These are phyloP conservation scores for Lophura swinhoii DNA, from an alignment of 2,797 vertebrate genomes.

Conservation along the genomic window DNA sequence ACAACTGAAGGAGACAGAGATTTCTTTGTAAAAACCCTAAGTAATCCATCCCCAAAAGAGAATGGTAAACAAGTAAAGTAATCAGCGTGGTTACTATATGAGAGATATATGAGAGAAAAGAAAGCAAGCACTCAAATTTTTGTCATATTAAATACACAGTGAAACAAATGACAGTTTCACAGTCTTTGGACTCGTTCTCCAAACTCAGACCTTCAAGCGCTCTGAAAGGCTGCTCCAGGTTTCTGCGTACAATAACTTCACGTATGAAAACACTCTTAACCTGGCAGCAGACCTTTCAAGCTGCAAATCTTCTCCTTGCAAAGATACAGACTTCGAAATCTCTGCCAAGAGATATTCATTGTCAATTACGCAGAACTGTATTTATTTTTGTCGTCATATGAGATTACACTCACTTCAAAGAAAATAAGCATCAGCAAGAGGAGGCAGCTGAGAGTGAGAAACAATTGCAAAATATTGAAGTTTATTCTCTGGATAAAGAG, in stretches of 20 bases:
- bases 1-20: neutral
- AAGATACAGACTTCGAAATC: neutral
- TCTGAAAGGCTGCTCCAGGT: neutral
- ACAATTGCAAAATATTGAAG: neutral
- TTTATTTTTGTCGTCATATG: neutral
- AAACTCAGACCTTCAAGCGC: neutral
- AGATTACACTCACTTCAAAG: neutral
- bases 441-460: neutral
- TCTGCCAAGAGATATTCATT: neutral
- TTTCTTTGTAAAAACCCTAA: neutral
- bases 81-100: neutral
- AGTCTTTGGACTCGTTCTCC: neutral
- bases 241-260: neutral
- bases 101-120: neutral
- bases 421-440: neutral
- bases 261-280: neutral
- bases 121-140: accelerated
- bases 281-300: neutral
- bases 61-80: neutral
- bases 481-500: neutral
- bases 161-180: neutral
- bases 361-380: neutral
- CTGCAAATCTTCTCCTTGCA: neutral
- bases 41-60: neutral
- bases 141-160: neutral